phyloP scores from a whole-genome alignment of 2,797 vertebrate species.

The Anguilla marmorata region DNA sequence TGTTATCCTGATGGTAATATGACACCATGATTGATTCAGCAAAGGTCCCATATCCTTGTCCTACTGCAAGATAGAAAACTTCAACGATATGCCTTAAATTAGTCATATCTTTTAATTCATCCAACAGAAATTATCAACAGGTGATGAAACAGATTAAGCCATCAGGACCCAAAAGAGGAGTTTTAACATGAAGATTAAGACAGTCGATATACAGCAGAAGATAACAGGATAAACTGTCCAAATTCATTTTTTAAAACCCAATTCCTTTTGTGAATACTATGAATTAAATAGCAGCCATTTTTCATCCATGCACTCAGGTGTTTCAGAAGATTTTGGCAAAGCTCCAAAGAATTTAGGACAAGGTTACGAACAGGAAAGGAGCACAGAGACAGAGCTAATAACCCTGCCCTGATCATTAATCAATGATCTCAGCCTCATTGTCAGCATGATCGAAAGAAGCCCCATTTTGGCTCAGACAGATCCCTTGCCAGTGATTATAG shows the following conservation, averaged over 20 bases:
- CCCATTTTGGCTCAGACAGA: conserved; percentile 33
- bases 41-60: conserved; percentile 12
- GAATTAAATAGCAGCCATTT: conserved; percentile 41
- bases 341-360: conserved; percentile 7
- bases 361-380: conserved; percentile 35
- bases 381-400: conserved; percentile 16
- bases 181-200: conserved; percentile 50
- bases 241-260: conserved; percentile 42
- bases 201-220: conserved; percentile 43
- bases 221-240: conserved; percentile 43
- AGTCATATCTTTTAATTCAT: conserved; percentile 41
- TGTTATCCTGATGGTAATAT: not conserved
- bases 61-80: conserved; percentile 20
- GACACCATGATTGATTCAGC: conserved; percentile 7
- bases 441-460: conserved; percentile 30
- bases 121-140: conserved; percentile 37
- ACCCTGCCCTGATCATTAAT: conserved; percentile 17
- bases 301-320: conserved; percentile 34
- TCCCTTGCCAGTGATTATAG: conserved; percentile 2
- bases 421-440: conserved; percentile 23
- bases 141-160: conserved; percentile 49
- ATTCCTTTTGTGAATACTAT: conserved; percentile 45
- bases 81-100: conserved; percentile 12
- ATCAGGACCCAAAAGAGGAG: conserved; percentile 47
- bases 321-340: conserved; percentile 34